Base-by-base conservation (phyloP, 2,113 vertebrate genomes). In the Eudyptes chrysolophus region DNA sequence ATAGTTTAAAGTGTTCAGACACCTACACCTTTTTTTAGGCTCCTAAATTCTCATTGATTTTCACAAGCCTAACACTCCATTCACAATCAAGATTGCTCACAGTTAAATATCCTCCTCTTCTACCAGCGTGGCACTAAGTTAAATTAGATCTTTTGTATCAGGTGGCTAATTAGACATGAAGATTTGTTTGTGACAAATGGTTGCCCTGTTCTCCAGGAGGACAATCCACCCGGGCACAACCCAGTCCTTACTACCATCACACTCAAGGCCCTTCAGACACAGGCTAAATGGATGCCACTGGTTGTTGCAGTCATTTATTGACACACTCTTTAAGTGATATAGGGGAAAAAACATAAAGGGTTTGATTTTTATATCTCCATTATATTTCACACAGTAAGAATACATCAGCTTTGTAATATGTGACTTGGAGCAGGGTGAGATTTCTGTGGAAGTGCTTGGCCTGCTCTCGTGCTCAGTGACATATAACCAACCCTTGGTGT, bases 331-430 rank as follows among this genome's bases (percentile, higher is more conserved):
- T 27, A 81, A 79, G 13, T 0, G 2, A 40, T 15, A 36, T 0
- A 27, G 22, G 4, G 5, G 5, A 17, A 46, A n/a, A 30, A 38
- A 0, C 4, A 25, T 30, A 25, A 61, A 29, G 4, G 1, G 0
- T 68, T 84, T 74, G 5, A 18, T 44, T 90, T 84, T 55, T 74
- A 17, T 38, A 60, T 42, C 15, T 8, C 10, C 10, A 13, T 38
- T 46, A 60, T 52, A 51, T 52, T 84, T 79, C 55, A 36, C 18
- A 29, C 5, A 57, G 10, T 61, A 78, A 62, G 42, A 75, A 24
- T 3, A 25, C 1, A 1, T 29, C 55, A 66, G 2, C 34, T 83
- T 83, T 79, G 24, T n/a, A 21, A 54, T 29, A 26, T 5, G 9
- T 75, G 16, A 57, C 26, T 60, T 44, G 40, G 32, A 62, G 10